Conservation (phyloP, 2,888 invertebrate genomes). For the Leptarthrus brevirostris region DNA sequence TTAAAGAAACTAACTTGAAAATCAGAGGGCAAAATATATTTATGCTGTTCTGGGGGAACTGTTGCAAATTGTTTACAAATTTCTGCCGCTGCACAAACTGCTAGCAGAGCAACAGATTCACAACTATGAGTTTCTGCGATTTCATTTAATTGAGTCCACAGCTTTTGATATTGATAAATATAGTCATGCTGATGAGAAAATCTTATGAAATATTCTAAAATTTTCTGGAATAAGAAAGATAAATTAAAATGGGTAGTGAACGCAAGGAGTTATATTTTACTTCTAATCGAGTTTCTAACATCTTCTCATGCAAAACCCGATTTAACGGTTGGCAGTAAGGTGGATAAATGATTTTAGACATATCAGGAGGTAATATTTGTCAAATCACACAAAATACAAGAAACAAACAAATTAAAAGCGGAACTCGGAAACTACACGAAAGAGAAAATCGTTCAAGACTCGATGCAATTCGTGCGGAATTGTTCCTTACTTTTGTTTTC, state of each 20-base stretch:
- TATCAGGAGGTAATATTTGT: too few relatives aligned
- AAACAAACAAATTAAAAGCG: too few relatives aligned
- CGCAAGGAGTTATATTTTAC: slow-evolving; percentile 5
- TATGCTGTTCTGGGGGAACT: too few relatives aligned
- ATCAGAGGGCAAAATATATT: too few relatives aligned
- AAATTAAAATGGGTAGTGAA: background rate
- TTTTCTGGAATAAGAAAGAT: slow-evolving; percentile 43
- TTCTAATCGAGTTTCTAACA: background rate
- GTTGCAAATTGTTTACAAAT: slow-evolving; percentile 38
- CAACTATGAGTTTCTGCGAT: slow-evolving; percentile 17
- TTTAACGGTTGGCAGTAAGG: slow-evolving; percentile 32
- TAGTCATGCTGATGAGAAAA: slow-evolving; percentile 22
- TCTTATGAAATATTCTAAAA: slow-evolving; percentile 42
- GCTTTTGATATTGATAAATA: slow-evolving; percentile 20
- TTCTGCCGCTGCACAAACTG: slow-evolving; percentile 37
- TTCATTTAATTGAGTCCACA: slow-evolving; percentile 42
- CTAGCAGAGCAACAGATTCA: slow-evolving; percentile 13
- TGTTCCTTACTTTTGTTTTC: too few relatives aligned
- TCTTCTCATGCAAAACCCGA: background rate
- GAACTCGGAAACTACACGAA: too few relatives aligned
- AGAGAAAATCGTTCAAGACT: too few relatives aligned
- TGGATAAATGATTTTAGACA: too few relatives aligned
- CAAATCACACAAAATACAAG: too few relatives aligned
- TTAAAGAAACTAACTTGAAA: slow-evolving; percentile 23
- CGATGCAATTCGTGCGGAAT: too few relatives aligned